Conservation (phyloP, 2,888 invertebrate species). For the Lysandra coridon region DNA sequence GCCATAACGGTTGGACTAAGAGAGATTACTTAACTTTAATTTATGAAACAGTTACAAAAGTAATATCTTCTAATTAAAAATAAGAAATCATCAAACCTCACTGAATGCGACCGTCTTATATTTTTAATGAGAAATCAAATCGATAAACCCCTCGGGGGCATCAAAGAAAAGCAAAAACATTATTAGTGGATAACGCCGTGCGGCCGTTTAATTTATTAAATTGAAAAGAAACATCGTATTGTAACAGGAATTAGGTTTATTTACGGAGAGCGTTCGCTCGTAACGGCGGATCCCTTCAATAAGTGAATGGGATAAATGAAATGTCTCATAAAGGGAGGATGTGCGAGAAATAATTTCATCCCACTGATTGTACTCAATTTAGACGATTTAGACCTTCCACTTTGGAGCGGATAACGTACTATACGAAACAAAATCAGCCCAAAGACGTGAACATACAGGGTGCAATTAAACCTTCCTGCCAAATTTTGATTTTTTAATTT, state of each 20-base stretch:
- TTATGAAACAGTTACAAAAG: no score
- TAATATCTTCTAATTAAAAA: no score
- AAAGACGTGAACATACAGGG: neutral
- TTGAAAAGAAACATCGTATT: conserved; percentile 76
- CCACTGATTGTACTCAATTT: conserved; percentile 24
- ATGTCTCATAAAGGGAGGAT: conserved; percentile 63
- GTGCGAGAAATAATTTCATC: conserved; percentile 25
- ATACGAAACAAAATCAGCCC: neutral
- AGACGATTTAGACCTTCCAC: conserved; percentile 3
- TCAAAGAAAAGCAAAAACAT: neutral
- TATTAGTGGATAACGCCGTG: neutral
- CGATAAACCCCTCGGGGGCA: neutral
- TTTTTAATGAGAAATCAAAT: conserved; percentile 2
- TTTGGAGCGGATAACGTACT: neutral
- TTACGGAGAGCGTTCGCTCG: conserved; percentile 66
- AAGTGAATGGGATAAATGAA: conserved; percentile 76
- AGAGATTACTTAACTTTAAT: no score
- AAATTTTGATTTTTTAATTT: no score
- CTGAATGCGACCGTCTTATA: neutral
- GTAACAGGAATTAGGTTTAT: conserved; percentile 73
- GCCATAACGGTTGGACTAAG: no score
- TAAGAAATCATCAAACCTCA: no score
- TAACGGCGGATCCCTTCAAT: conserved; percentile 71
- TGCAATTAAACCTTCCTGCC: no score
- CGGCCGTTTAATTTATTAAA: conserved; percentile 65